Evolutionary conservation across 2,113 vertebrate genomes (phyloP), one percentile per base, ranked within the genome.

Genomic region (Puntigrus tetrazona): DNA sequence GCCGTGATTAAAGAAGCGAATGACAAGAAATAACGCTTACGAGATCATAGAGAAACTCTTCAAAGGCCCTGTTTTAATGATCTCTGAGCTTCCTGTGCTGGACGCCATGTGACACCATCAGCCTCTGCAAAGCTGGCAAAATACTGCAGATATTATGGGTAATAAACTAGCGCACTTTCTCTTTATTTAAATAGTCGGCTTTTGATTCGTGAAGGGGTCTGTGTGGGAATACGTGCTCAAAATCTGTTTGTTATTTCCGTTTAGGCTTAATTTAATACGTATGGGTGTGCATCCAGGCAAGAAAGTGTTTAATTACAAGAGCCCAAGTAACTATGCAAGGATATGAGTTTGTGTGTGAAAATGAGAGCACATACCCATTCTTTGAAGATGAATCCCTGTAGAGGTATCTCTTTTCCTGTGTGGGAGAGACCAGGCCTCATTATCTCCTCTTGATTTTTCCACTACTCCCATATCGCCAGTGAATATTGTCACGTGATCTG

Each of bases 21-120:
- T 79, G 85, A 76, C 29, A 38, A 78, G 63, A 36, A 78, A 69
- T 74, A 87, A 82, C 65, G 13, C 78, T 82, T 81, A 65, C 57
- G 73, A 86, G 75, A 85, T 83, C 78, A 84, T 86, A 87, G 86
- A 81, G 45, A 83, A 84, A 86, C 83, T 82, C 87, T 86, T 87
- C 86, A 85, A 84, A 89, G 81, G 31, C 41, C n/a, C n/a, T 20
- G 38, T 84, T 78, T 87, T 85, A 85, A 88, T 85, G 61, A 87
- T 82, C 59, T 18, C 78, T 55, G 73, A 82, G 85, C 63, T 80
- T 76, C 52, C 27, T 74, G 43, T 20, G 41, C 75, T 78, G 72
- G 70, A 34, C 10, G 43, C 29, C 13, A 31, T 65, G 83, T 85
- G 77, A 78, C 43, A 84, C 36, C 34, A 81, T 29, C 25, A 43